phyloP scores from a whole-genome alignment of 2,888 invertebrate genomes.

The Pseudococcus viburni region DNA sequence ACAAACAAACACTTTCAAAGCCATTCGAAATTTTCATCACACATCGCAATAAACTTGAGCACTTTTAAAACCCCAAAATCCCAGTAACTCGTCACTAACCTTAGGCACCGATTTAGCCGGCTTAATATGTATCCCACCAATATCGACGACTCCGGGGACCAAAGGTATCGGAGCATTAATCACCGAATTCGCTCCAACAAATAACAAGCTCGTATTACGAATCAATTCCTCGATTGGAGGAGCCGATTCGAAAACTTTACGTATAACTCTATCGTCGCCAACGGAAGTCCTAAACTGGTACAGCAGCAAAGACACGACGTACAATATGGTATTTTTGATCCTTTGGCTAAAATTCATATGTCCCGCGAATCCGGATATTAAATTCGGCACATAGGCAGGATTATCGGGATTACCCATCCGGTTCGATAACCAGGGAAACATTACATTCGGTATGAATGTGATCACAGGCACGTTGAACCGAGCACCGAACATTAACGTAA shows the following conservation, averaged over 20 bases:
- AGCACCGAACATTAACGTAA: constrained; percentile 68
- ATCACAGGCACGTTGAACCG: constrained; percentile 68
- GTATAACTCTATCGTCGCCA: not conserved
- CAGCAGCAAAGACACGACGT: not conserved
- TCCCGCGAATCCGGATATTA: not conserved
- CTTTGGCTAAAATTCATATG: constrained; percentile 53
- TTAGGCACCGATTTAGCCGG: not conserved
- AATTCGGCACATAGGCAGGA: constrained; percentile 70
- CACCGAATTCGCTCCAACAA: constrained; percentile 29
- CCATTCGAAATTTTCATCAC: not conserved
- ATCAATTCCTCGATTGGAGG: constrained; percentile 16
- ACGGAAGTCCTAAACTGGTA: not conserved
- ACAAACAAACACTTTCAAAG: no score
- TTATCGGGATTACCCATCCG: constrained; percentile 68
- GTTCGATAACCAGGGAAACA: constrained; percentile 68
- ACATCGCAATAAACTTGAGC: not conserved
- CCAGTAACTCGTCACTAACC: not conserved
- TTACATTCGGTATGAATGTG: constrained; percentile 68
- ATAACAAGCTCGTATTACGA: constrained; percentile 46
- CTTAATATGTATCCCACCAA: constrained; percentile 58
- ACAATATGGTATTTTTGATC: constrained; percentile 12
- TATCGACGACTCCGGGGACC: constrained; percentile 52
- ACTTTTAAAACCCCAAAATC: not conserved
- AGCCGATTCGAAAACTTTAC: constrained; percentile 70
- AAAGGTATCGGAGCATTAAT: constrained; percentile 25